A percentile compares a stretch with the other conserved stretches of the same genome.
Evolutionary conservation across 1,140 invertebrate species (phyloP).

Genomic region (Magallana ariakensis): DNA sequence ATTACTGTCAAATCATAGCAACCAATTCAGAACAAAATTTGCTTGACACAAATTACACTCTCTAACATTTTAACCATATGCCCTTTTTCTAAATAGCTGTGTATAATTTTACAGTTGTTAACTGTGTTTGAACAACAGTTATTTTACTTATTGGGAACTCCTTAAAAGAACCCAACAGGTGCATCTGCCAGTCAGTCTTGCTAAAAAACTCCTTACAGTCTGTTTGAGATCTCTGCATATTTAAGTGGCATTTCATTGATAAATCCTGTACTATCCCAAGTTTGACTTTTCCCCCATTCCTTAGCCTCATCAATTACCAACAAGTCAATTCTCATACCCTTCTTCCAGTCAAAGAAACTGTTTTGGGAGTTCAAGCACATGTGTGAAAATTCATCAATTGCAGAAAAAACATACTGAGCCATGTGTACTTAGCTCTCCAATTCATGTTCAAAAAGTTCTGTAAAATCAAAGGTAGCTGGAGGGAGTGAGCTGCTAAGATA

Average conservation of each 20-base stretch:
- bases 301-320: slow-evolving; percentile 30
- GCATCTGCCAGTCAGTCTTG: slow-evolving; percentile 18
- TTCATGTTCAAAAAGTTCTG: slow-evolving; percentile 37
- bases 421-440: slow-evolving; percentile 16
- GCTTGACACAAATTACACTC: too few relatives aligned
- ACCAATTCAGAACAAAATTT: too few relatives aligned
- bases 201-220: slow-evolving; percentile 6
- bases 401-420: slow-evolving; percentile 31
- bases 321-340: not conserved
- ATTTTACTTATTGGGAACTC: not conserved
- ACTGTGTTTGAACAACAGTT: too few relatives aligned
- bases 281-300: slow-evolving; percentile 36
- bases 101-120: too few relatives aligned
- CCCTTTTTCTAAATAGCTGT: too few relatives aligned
- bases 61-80: too few relatives aligned
- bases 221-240: slow-evolving; percentile 40
- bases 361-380: slow-evolving; percentile 29
- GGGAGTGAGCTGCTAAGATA: not conserved
- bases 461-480: slow-evolving; percentile 3
- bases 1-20: too few relatives aligned
- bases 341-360: slow-evolving; percentile 6
- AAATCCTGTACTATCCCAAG: slow-evolving; percentile 33
- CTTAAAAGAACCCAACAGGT: not conserved
- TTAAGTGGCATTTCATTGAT: slow-evolving; percentile 47
- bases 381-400: slow-evolving; percentile 25